Conservation (phyloP, 2,113 vertebrate species). For the Etia nguti region DNA sequence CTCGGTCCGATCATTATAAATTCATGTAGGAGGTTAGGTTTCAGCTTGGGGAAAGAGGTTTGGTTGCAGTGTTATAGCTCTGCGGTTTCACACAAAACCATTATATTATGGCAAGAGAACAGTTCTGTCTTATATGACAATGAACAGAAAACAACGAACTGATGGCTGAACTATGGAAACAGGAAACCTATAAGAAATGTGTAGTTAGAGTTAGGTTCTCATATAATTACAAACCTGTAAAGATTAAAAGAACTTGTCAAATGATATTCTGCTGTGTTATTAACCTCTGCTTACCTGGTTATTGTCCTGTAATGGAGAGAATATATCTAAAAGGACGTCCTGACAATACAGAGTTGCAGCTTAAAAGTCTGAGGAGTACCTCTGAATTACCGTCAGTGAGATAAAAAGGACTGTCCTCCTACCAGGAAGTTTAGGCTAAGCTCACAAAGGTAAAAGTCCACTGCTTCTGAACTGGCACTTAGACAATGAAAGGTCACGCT, state of each 20-base stretch:
- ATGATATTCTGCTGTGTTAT: background rate
- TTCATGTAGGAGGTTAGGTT: slow-evolving; percentile 51
- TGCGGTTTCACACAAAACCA: background rate
- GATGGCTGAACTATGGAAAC: background rate
- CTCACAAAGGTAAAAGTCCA: slow-evolving; percentile 56
- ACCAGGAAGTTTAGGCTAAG: slow-evolving; percentile 46
- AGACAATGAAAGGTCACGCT: background rate
- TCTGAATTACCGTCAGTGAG: background rate
- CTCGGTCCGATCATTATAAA: slow-evolving; percentile 50
- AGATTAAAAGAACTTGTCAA: background rate
- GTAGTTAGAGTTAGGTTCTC: background rate
- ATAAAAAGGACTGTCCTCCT: background rate
- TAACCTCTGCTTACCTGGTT: slow-evolving; percentile 15
- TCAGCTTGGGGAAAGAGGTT: background rate
- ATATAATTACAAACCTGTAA: background rate
- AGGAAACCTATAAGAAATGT: background rate
- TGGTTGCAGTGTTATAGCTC: slow-evolving; percentile 7
- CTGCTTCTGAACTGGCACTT: background rate
- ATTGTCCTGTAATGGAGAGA: background rate
- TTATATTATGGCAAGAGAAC: background rate
- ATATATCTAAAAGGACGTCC: background rate
- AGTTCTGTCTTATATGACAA: background rate
- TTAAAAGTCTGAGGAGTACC: background rate
- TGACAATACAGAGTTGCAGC: background rate
- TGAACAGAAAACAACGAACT: background rate